These are phyloP conservation scores for Mareca strepera DNA, from an alignment of 2,797 vertebrate species.

Conservation along the genomic window DNA sequence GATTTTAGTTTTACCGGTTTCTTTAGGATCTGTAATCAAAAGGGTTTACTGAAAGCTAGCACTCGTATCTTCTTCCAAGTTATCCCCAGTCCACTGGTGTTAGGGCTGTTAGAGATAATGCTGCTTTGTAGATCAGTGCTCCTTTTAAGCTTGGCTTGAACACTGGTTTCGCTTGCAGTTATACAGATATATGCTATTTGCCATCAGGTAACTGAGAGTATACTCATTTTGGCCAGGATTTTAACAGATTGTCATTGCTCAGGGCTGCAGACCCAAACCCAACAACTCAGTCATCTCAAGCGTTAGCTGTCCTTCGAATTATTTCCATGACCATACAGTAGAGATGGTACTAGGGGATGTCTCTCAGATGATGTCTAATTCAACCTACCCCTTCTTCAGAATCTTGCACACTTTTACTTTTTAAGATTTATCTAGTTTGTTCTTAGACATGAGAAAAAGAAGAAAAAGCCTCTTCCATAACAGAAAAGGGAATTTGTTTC, in stretches of 20 bases:
- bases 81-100: background rate
- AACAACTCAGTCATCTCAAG: background rate
- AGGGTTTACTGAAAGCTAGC: accelerated
- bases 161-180: background rate
- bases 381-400: background rate
- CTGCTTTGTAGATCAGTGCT: background rate
- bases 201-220: background rate
- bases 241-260: accelerated
- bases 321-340: background rate
- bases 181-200: background rate
- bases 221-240: background rate
- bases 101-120: background rate
- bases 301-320: background rate
- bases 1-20: background rate
- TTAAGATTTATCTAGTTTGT: background rate
- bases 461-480: background rate
- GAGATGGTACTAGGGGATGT: accelerated
- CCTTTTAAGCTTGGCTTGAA: background rate
- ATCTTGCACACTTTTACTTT: background rate
- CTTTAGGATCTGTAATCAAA: background rate
- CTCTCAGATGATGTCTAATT: background rate
- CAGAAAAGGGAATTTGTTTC: background rate
- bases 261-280: background rate
- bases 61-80: background rate
- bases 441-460: background rate